Percentiles rank a stretch among this genome's conserved stretches.
These are phyloP conservation scores for Paradoxurus hermaphroditus DNA, from an alignment of 2,113 vertebrate species.

Conservation along the genomic window DNA sequence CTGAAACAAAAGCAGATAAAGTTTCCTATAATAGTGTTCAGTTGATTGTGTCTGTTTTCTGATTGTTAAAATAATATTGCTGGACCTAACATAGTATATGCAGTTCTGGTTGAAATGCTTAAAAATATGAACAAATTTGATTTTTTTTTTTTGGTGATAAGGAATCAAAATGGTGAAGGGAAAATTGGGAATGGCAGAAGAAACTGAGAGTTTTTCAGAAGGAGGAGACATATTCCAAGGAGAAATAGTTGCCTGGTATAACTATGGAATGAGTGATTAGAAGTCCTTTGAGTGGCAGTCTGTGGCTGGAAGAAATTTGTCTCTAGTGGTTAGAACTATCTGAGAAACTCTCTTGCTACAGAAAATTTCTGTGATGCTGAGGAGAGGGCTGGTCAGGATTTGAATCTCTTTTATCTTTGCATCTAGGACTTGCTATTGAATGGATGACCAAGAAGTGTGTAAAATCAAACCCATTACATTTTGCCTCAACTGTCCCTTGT, in stretches of 20 bases:
- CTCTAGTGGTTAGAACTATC: neutral
- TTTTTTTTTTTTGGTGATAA: neutral
- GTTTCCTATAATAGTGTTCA: neutral
- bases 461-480: neutral
- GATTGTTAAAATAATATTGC: neutral
- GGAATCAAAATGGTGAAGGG: neutral
- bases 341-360: neutral
- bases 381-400: neutral
- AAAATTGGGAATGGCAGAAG: neutral
- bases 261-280: neutral
- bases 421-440: neutral
- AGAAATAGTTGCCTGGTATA: neutral
- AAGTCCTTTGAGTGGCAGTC: rapidly evolving
- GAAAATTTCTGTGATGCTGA: neutral
- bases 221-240: neutral
- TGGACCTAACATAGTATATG: neutral
- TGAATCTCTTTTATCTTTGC: neutral
- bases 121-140: neutral
- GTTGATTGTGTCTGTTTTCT: neutral
- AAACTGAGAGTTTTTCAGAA: neutral
- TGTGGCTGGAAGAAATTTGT: neutral
- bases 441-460: neutral
- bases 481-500: neutral
- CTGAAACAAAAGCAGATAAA: neutral
- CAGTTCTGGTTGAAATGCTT: neutral